These are phyloP conservation scores for Dromius quadrimaculatus DNA, from an alignment of 2,888 invertebrate genomes.

Conservation along the genomic window DNA sequence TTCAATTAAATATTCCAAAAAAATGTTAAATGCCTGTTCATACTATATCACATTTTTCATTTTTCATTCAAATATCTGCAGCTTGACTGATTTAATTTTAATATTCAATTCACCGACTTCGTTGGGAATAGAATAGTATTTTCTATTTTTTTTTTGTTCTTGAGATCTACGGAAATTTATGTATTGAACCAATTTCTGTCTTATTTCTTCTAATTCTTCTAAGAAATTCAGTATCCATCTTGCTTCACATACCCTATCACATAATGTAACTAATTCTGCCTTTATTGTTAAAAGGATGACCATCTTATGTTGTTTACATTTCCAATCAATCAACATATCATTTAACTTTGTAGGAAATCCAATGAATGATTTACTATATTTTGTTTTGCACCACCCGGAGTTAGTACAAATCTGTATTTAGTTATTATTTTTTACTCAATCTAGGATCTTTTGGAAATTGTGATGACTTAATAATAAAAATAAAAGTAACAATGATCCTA, in stretches of 20 bases:
- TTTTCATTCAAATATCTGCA: too few relatives aligned
- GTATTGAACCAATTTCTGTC: too few relatives aligned
- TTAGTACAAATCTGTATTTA: not conserved
- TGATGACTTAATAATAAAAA: not conserved
- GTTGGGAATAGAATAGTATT: too few relatives aligned
- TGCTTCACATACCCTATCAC: slow-evolving; percentile 6
- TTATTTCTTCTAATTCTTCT: slow-evolving; percentile 10
- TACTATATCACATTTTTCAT: too few relatives aligned
- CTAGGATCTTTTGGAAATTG: slow-evolving; percentile 3
- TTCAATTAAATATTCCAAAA: too few relatives aligned
- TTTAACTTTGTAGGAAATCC: not conserved
- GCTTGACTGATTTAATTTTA: too few relatives aligned
- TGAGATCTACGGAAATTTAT: too few relatives aligned
- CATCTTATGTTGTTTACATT: not conserved
- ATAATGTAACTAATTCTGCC: not conserved
- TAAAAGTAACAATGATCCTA: not conserved
- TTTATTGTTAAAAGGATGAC: not conserved
- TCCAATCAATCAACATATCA: not conserved
- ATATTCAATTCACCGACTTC: too few relatives aligned
- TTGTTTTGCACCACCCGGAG: slow-evolving; percentile 3
- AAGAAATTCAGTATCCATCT: not conserved
- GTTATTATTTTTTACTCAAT: not conserved
- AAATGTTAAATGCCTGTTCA: too few relatives aligned
- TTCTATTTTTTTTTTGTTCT: too few relatives aligned
- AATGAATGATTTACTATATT: not conserved